A percentile compares a stretch with the other conserved stretches of the same genome.
phyloP scores from a whole-genome alignment of 64 coral and sea anemone genomes.

The Pocillopora verrucosa region DNA sequence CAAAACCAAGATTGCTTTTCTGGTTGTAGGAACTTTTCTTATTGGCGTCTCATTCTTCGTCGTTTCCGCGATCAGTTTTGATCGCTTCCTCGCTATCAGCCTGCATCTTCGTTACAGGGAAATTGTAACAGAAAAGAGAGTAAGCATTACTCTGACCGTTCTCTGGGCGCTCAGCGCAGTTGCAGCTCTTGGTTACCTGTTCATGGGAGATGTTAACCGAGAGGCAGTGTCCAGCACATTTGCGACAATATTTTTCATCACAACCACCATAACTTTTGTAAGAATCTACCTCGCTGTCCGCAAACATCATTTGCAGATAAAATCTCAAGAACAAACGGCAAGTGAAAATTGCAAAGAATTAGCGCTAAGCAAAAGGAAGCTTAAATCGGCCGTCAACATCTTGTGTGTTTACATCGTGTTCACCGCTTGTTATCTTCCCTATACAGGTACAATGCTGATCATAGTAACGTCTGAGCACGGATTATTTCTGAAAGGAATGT shows the following conservation, averaged over 20 bases:
- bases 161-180: background rate
- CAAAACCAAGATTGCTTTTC: too few species aligned
- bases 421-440: slow-evolving; percentile 3
- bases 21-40: too few species aligned
- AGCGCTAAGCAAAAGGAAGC: background rate
- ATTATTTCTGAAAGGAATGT: background rate
- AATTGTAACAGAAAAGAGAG: slow-evolving; percentile 24
- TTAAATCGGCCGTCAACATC: slow-evolving; percentile 7
- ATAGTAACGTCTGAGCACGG: background rate
- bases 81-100: too few species aligned
- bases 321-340: background rate
- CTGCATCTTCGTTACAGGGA: too few species aligned
- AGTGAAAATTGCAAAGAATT: background rate
- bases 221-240: background rate
- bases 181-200: background rate
- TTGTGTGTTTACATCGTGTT: background rate
- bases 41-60: too few species aligned
- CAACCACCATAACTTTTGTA: slow-evolving; percentile 1
- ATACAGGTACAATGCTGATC: background rate
- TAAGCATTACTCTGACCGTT: background rate
- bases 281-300: slow-evolving; percentile 18
- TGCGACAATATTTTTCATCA: background rate
- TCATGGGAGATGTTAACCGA: background rate
- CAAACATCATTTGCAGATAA: slow-evolving; percentile 5
- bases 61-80: too few species aligned